phyloP scores from a whole-genome alignment of 2,113 vertebrate genomes.

The Oriolus oriolus region DNA sequence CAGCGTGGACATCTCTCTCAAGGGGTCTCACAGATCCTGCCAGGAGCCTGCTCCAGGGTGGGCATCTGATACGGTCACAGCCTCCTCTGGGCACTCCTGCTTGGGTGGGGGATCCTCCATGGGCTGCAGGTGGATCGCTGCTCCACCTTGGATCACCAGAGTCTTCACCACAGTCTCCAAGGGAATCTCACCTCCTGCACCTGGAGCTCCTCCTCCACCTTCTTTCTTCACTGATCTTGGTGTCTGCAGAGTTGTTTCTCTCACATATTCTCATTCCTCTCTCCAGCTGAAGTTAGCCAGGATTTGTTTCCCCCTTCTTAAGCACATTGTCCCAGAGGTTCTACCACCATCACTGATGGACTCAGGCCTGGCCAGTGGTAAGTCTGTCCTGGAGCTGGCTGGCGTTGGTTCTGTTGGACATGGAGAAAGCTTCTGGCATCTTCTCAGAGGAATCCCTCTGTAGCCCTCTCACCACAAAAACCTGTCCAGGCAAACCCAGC shows the following conservation, averaged over 20 bases:
- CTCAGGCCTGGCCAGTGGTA: not conserved
- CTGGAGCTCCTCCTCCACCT: not conserved
- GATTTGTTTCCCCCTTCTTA: not conserved
- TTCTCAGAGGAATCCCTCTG: not conserved
- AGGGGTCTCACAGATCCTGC: not conserved
- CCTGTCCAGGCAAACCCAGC: not conserved
- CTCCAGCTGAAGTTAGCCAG: not conserved
- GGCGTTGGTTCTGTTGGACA: not conserved
- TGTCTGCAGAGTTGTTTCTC: not conserved
- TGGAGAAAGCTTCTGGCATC: not conserved
- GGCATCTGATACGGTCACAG: not conserved
- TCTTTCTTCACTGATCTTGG: not conserved
- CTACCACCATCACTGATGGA: not conserved
- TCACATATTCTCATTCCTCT: not conserved
- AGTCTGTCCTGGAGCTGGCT: not conserved
- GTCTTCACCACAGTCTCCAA: not conserved
- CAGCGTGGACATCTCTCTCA: too few species aligned
- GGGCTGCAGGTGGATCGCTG: not conserved
- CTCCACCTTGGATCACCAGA: not conserved
- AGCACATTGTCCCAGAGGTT: not conserved
- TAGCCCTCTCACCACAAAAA: not conserved
- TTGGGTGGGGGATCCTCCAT: rapidly evolving
- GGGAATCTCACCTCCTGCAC: not conserved
- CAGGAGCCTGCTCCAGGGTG: not conserved
- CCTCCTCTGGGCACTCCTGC: not conserved